A percentile compares a stretch with the other conserved stretches of the same genome.
Evolutionary conservation across 2,888 invertebrate genomes (phyloP).

Genomic region (Leptinotarsa juncta): DNA sequence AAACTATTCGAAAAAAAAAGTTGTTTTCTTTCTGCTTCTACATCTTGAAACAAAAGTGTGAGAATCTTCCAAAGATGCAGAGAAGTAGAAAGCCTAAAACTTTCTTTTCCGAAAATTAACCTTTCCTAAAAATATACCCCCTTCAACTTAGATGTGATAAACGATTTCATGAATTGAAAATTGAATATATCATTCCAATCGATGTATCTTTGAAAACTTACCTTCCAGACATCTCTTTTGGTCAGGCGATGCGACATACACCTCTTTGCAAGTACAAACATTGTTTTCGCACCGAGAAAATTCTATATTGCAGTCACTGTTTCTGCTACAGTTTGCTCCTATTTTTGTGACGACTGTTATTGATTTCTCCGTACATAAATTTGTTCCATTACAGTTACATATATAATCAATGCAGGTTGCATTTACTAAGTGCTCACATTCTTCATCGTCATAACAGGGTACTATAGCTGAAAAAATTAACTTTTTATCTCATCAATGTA

Average conservation of each 20-base stretch:
- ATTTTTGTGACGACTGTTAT: conserved; percentile 50
- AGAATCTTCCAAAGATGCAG: too few species aligned
- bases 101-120: too few species aligned
- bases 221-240: conserved; percentile 54
- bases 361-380: conserved; percentile 38
- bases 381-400: conserved; percentile 49
- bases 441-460: conserved; percentile 46
- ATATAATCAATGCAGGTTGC: conserved; percentile 41
- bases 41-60: too few species aligned
- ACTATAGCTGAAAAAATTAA: conserved; percentile 25
- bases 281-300: conserved; percentile 49
- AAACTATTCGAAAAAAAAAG: too few species aligned
- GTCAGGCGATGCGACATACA: conserved; percentile 48
- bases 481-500: too few species aligned
- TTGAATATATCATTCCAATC: too few species aligned
- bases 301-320: conserved; percentile 53
- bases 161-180: too few species aligned
- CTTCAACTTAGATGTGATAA: too few species aligned
- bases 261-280: conserved; percentile 51
- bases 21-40: too few species aligned
- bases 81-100: too few species aligned
- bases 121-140: too few species aligned
- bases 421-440: conserved; percentile 46
- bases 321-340: conserved; percentile 51
- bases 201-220: conserved; percentile 40